These are phyloP conservation scores for Drosophila willistoni DNA, from an alignment of 1,140 invertebrate genomes.

Conservation along the genomic window DNA sequence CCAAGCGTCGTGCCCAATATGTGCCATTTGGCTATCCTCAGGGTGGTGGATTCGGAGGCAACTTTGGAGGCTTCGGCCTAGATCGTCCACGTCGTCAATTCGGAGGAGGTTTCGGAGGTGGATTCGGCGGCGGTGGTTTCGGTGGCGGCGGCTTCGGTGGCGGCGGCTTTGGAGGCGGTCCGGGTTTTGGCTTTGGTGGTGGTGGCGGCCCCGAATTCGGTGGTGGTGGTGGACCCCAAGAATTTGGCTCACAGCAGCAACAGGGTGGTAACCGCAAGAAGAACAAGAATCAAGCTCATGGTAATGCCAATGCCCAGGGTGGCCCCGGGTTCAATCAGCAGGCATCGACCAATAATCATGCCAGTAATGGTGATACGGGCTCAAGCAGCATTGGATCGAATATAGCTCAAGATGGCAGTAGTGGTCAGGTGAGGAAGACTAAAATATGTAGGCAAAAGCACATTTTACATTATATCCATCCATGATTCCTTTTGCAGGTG, in stretches of 20 bases:
- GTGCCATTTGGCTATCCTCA: slow-evolving; percentile 64
- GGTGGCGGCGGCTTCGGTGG: slow-evolving; percentile 24
- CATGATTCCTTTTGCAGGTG: slow-evolving; percentile 37
- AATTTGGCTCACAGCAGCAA: slow-evolving; percentile 12
- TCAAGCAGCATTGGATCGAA: slow-evolving; percentile 77
- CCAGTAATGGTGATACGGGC: slow-evolving; percentile 54
- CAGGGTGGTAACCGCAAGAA: slow-evolving; percentile 22
- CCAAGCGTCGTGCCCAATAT: slow-evolving; percentile 68
- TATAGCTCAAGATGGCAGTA: slow-evolving; percentile 70
- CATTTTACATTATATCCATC: not conserved
- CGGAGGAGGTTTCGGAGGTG: slow-evolving; percentile 41
- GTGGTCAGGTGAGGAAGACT: slow-evolving; percentile 65
- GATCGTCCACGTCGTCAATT: slow-evolving; percentile 59
- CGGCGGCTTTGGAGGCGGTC: slow-evolving; percentile 21
- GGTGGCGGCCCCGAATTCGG: slow-evolving; percentile 1
- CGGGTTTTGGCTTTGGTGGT: slow-evolving; percentile 22
- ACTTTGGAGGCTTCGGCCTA: slow-evolving; percentile 15
- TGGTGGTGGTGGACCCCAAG: not conserved
- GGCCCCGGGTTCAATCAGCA: slow-evolving; percentile 72
- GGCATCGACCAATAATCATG: slow-evolving; percentile 75
- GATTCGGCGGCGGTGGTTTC: slow-evolving; percentile 32
- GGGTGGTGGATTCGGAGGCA: slow-evolving; percentile 40
- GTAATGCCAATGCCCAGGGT: slow-evolving; percentile 64
- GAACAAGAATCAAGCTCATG: slow-evolving; percentile 45
- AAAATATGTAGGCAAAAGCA: not conserved